A percentile compares a stretch with the other conserved stretches of the same genome.
phyloP scores from a whole-genome alignment of 2,888 invertebrate species.

The Tillus elongatus region DNA sequence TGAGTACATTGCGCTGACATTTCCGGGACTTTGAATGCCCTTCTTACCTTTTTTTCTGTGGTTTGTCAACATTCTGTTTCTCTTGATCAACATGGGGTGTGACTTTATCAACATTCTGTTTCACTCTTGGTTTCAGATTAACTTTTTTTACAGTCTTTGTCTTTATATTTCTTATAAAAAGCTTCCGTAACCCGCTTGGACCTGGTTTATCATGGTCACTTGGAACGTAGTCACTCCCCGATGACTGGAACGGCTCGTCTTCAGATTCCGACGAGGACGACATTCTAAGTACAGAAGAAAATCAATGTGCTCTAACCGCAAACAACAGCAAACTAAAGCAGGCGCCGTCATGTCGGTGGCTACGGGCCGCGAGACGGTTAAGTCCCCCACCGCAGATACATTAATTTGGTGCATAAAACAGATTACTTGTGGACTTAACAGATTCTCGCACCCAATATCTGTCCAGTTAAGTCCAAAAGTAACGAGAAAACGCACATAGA shows the following conservation, averaged over 20 bases:
- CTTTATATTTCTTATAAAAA: conserved; percentile 1
- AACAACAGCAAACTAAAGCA: background rate
- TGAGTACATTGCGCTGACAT: background rate
- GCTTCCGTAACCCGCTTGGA: background rate
- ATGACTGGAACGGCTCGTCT: conserved; percentile 1
- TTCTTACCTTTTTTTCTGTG: background rate
- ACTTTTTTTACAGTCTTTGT: too few relatives aligned
- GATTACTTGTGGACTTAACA: background rate
- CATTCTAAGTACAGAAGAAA: background rate
- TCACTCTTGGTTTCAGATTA: too few relatives aligned
- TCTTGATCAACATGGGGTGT: too few relatives aligned
- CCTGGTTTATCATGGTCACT: background rate
- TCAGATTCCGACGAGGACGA: conserved; percentile 1
- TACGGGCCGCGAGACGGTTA: background rate
- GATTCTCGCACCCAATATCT: background rate
- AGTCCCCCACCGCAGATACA: background rate
- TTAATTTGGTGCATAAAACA: background rate
- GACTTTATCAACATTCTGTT: too few relatives aligned
- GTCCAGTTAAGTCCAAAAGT: too few relatives aligned
- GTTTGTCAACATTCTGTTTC: background rate
- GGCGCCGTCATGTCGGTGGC: background rate
- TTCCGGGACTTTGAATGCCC: background rate
- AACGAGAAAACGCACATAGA: too few relatives aligned
- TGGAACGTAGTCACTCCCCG: conserved; percentile 1
- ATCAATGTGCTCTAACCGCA: background rate